Evolutionary conservation across 2,113 vertebrate species (phyloP).

Genomic region (Thunnus maccoyii): DNA sequence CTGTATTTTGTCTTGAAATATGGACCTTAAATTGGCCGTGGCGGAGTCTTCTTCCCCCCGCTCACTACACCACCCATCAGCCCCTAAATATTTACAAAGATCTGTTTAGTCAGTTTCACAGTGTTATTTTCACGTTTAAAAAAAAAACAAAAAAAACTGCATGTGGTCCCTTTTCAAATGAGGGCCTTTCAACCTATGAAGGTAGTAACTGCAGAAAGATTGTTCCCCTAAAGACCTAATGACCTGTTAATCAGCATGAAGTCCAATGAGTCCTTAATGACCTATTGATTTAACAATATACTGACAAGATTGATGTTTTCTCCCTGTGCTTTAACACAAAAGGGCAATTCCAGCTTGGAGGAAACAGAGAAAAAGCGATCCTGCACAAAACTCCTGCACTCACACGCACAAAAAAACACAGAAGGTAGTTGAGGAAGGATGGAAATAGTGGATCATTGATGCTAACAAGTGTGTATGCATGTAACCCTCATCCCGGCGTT

Average conservation of each 20-base stretch:
- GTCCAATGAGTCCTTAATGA: not conserved
- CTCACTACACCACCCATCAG: conserved; percentile 1
- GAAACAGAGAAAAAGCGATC: not conserved
- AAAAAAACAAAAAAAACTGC: no score
- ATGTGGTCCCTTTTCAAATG: no score
- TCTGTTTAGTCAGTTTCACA: conserved; percentile 22
- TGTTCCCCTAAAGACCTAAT: not conserved
- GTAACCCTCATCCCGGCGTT: not conserved
- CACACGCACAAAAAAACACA: not conserved
- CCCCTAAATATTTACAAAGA: conserved; percentile 39
- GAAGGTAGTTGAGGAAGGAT: not conserved
- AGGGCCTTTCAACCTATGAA: not conserved
- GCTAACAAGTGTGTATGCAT: conserved; percentile 11
- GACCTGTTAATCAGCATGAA: not conserved
- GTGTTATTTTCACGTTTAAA: no score
- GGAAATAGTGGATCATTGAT: not conserved
- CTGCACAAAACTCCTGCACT: not conserved
- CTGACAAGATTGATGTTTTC: not conserved
- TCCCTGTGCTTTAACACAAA: not conserved
- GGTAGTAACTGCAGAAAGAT: not conserved
- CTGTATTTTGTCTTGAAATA: conserved; percentile 19
- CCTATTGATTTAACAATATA: conserved; percentile 25
- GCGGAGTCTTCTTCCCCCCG: not conserved
- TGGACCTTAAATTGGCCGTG: not conserved
- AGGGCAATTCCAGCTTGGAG: not conserved